These are phyloP conservation scores for Onychomys torridus DNA, from an alignment of 2,797 vertebrate genomes.

Conservation along the genomic window DNA sequence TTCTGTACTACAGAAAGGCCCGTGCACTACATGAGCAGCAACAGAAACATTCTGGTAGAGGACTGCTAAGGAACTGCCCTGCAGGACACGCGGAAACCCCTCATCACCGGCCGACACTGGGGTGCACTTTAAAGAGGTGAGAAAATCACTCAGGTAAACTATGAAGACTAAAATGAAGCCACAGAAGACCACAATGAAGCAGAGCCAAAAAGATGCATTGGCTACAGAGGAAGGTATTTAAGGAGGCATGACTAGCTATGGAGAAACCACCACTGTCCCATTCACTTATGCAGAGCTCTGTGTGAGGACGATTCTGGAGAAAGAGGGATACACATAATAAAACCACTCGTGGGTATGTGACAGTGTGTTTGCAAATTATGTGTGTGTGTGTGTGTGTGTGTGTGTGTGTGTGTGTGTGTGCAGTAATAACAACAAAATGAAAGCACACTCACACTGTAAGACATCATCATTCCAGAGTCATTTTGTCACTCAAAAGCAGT, in stretches of 20 bases:
- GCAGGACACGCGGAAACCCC: background rate
- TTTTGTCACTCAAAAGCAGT: slow-evolving; percentile 17
- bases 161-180: slow-evolving; percentile 43
- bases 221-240: background rate
- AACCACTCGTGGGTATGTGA: background rate
- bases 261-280: background rate
- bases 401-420: too few species aligned
- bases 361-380: background rate
- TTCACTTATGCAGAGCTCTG: background rate
- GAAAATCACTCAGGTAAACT: background rate
- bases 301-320: background rate
- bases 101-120: background rate
- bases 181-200: background rate
- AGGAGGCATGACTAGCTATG: background rate
- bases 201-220: background rate
- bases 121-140: background rate
- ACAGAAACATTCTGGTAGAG: background rate
- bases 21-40: background rate
- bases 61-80: background rate
- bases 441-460: background rate
- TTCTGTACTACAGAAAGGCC: background rate
- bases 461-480: background rate
- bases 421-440: too few species aligned
- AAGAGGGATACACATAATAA: background rate
- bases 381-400: too few species aligned